Conservation (phyloP, 2,113 vertebrate genomes). For the Strigops habroptila region DNA sequence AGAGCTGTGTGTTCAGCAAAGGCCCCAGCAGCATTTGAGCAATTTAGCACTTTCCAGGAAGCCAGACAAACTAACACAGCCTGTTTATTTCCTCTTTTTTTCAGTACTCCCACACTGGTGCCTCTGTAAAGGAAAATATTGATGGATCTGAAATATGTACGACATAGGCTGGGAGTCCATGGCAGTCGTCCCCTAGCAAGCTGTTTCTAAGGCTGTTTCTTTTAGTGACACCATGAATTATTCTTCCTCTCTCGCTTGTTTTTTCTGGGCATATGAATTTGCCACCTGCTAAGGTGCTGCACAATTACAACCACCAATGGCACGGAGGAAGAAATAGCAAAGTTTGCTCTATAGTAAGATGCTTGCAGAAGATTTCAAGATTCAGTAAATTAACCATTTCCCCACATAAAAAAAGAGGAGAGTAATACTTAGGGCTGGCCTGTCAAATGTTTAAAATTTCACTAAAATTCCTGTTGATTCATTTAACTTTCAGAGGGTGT, state of each 20-base stretch:
- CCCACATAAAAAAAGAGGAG: not conserved
- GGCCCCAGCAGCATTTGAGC: slow-evolving; percentile 46
- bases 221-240: not conserved
- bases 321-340: not conserved
- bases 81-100: slow-evolving; percentile 57
- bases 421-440: not conserved
- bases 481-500: not conserved
- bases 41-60: slow-evolving; percentile 55
- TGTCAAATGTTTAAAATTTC: not conserved
- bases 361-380: not conserved
- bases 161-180: slow-evolving; percentile 22
- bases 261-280: not conserved
- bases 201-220: slow-evolving; percentile 28
- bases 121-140: slow-evolving; percentile 57
- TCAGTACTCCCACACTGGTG: slow-evolving; percentile 43
- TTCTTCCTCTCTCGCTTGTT: not conserved
- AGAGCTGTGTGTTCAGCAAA: slow-evolving; percentile 2
- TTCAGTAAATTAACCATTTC: not conserved
- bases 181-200: not conserved
- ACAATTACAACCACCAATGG: not conserved
- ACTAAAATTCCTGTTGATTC: not conserved
- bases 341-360: not conserved
- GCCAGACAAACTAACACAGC: slow-evolving; percentile 41
- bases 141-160: slow-evolving; percentile 47
- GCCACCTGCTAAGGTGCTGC: not conserved